Evolutionary conservation across 1,140 invertebrate genomes (phyloP), one percentile per base, ranked within the genome.

Genomic region (Homalodisca vitripennis): DNA sequence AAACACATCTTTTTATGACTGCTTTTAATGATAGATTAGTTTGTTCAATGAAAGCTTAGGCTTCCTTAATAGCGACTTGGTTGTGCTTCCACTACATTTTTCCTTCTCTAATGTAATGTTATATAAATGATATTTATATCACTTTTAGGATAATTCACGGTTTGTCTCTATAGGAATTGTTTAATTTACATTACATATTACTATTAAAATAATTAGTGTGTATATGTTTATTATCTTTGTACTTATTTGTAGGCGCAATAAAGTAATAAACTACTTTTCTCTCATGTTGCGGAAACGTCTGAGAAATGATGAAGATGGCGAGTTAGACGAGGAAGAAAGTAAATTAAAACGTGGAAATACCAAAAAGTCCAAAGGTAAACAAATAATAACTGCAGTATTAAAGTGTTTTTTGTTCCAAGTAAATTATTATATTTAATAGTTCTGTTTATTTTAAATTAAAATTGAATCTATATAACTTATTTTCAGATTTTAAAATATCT

Each of bases 221-320:
- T 41, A 10, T 41, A 10, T 41, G 34, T 17, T 17, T 41, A 41
- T 10, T 41, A 10, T 41, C 17, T 41, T 10, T 26, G 12, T 68
- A 63, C 26, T 70, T 41, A 27, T 74, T 76, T 74, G 22, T 71
- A 91, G 95, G 76, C 85, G 97, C 46, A 95, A 97, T 78, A 97
- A 95, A 78, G 93, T 95, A 14, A 87, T 97, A 80, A 98, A 98
- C 83, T 95, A 91, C 78, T 98, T 98, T 78, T 91, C 92, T 14
- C 83, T 98, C 13, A 98, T 98, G 96, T 86, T 92, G 74, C 86
- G 90, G 48, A 96, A 96, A 77, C 85, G 93, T 48, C 83, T 95
- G 73, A 87, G 89, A 67, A 93, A 92, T 57, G 92, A 95, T 60
- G 92, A 94, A 71, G 88, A 84, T 10, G 88, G 86, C 10, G 93